Conservation (phyloP, 1,140 invertebrate species). For the Schlechtendalia chinensis region DNA sequence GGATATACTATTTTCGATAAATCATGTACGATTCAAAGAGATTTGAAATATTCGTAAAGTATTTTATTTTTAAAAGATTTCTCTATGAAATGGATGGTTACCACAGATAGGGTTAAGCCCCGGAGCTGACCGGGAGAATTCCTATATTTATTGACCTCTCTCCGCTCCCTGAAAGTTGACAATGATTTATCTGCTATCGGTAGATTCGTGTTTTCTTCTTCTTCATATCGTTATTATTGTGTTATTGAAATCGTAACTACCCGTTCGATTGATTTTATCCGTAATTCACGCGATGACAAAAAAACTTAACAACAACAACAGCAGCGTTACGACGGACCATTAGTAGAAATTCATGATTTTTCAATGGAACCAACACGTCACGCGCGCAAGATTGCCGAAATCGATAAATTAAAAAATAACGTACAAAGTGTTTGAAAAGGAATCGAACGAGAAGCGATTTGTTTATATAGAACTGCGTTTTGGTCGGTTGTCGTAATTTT, state of each 20-base stretch:
- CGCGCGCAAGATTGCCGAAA: no score
- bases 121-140: neutral
- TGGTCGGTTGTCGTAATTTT: neutral
- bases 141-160: constrained; percentile 23
- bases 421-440: no score
- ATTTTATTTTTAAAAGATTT: neutral
- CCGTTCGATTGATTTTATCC: no score
- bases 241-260: no score
- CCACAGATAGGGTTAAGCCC: constrained; percentile 23
- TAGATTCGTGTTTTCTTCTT: neutral
- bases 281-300: no score
- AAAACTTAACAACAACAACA: no score
- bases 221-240: no score
- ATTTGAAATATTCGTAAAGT: constrained; percentile 7
- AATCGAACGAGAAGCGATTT: neutral
- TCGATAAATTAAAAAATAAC: no score
- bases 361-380: no score
- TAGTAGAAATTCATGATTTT: no score
- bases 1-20: neutral
- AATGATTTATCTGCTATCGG: neutral
- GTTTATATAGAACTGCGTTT: neutral
- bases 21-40: neutral
- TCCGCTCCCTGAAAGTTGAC: neutral
- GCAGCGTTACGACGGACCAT: no score
- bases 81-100: neutral